A percentile compares a stretch with the other conserved stretches of the same genome.
Conservation (phyloP, 2,113 vertebrate genomes). For the Antechinus flavipes region DNA sequence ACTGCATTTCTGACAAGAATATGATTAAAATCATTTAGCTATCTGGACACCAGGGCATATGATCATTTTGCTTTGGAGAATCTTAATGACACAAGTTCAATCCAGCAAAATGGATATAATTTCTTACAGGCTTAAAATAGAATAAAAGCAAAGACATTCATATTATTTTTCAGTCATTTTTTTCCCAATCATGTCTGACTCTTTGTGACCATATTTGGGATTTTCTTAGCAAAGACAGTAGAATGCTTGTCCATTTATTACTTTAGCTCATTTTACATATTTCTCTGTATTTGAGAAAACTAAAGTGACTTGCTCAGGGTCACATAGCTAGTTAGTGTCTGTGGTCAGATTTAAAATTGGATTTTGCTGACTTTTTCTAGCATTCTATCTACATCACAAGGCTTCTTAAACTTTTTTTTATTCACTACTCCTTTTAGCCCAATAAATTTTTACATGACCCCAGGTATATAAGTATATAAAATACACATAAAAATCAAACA, state of each 20-base stretch:
- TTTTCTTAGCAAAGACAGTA: neutral
- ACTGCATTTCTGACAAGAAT: neutral
- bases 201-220: neutral
- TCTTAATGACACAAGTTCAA: neutral
- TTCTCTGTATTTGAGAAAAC: neutral
- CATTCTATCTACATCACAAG: neutral
- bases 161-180: neutral
- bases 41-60: neutral
- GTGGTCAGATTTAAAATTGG: neutral
- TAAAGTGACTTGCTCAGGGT: neutral
- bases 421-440: no score
- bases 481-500: no score
- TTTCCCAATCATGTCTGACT: neutral
- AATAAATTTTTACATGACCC: no score
- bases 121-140: neutral
- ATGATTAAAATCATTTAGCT: neutral
- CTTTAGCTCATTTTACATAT: neutral
- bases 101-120: neutral
- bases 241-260: neutral
- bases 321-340: neutral
- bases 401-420: no score
- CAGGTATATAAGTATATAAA: no score
- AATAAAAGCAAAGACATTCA: neutral
- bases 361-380: neutral
- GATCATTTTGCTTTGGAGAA: neutral